Base-by-base conservation (phyloP, 2,797 vertebrate genomes). In the Tinamus major region DNA sequence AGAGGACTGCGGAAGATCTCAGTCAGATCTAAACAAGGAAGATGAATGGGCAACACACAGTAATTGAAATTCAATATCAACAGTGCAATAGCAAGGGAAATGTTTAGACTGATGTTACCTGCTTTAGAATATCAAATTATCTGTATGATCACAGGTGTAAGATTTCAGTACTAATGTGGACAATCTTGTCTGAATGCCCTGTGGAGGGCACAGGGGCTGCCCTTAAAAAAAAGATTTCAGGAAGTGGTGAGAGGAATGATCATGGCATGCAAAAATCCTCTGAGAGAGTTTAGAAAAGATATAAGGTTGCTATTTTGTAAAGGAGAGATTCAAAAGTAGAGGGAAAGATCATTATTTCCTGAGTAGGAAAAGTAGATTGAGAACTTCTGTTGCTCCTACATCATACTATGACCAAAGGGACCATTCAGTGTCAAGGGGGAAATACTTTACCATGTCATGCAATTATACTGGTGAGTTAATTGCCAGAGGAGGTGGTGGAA, bases 31-130 rank as follows among this genome's bases (percentile, higher is more conserved):
- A 8, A 53, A 33, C n/a, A 63, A 42, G 49, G 29, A 84, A 86
- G 13, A 55, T n/a, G 13, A 19, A 13, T 26, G n/a, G 18, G 42
- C 44, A 85, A 37, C 0, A 0, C 33, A 74, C 23, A 44, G 21
- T 44, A 41, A 48, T 31, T 69, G 39, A 79, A 92, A 84, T 90
- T 74, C 56, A 55, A 0, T 67, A 33, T 48, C 41, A 75, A 21
- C 49, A 27, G 33, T 44, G 33, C 69, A 71, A 31, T 35, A 62
- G 35, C 64, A 87, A 71, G 48, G 72, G 64, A 41, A 79, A 48
- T 17, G 5, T 72, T 44, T 51, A 78, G 51, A 31, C 35, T 67
- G 68, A 61, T 71, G 31, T 69, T 81, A 64, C 16, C 9, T 13
- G 23, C 35, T 62, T 12, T 48, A 46, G 19, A 13, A 11, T 62